Evolutionary conservation across 2,113 vertebrate species (phyloP).

Genomic region (Mugil cephalus): DNA sequence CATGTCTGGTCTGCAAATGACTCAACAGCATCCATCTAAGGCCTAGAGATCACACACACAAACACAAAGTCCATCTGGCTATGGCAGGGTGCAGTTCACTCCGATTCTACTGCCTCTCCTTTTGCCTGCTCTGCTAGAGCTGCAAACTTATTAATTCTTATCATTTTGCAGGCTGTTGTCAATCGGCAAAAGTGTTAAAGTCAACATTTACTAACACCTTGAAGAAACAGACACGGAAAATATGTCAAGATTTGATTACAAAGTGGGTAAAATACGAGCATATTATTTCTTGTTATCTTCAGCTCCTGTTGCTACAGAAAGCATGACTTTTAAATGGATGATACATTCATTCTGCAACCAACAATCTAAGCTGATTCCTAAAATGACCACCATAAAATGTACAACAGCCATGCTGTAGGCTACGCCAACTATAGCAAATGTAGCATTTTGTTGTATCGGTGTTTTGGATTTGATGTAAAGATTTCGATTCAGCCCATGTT

Average conservation of each 20-base stretch:
- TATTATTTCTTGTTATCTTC: conserved; percentile 8
- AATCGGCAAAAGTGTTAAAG: conserved; percentile 16
- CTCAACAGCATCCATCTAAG: conserved; percentile 29
- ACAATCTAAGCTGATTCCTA: neutral
- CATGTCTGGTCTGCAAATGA: conserved; percentile 34
- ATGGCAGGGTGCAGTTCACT: conserved; percentile 25
- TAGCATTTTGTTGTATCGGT: too few relatives aligned
- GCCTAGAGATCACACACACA: conserved; percentile 10
- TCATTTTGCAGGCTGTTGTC: conserved; percentile 15
- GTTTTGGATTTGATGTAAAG: conserved; percentile 1
- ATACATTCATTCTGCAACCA: conserved; percentile 1
- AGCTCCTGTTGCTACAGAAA: conserved; percentile 1
- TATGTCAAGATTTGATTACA: neutral
- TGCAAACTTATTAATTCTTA: conserved; percentile 19
- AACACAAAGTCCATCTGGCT: conserved; percentile 47
- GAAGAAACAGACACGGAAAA: conserved; percentile 3
- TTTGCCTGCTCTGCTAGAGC: neutral
- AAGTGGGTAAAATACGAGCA: neutral
- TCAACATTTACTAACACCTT: conserved; percentile 10
- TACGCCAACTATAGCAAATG: too few relatives aligned
- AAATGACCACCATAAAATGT: conserved; percentile 12
- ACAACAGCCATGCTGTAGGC: neutral
- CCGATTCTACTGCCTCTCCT: conserved; percentile 11
- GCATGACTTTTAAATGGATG: neutral
- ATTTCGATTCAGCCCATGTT: conserved; percentile 2